Evolutionary conservation across 2,797 vertebrate species (phyloP).

Genomic region (Taeniopygia guttata): DNA sequence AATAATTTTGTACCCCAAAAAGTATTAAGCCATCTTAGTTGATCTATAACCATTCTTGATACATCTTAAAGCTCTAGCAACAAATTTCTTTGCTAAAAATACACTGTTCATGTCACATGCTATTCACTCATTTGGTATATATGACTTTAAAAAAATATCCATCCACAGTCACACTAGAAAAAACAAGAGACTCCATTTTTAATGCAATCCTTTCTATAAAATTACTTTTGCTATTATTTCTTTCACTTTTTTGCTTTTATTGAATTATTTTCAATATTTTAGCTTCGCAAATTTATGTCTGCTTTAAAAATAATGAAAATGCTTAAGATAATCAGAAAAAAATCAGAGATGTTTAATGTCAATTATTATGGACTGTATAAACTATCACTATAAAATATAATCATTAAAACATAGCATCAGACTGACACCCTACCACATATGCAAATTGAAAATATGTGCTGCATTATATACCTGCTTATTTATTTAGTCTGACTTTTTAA

Average conservation of each 20-base stretch:
- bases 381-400: conserved; percentile 36
- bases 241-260: conserved; percentile 1
- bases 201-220: conserved; percentile 29
- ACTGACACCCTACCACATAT: conserved; percentile 30
- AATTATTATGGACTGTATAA: conserved; percentile 24
- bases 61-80: conserved; percentile 37
- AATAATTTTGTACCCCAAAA: conserved; percentile 50
- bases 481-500: neutral
- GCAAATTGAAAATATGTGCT: neutral
- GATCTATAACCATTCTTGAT: conserved; percentile 4
- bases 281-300: conserved; percentile 42
- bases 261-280: conserved; percentile 46
- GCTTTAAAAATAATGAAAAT: conserved; percentile 33
- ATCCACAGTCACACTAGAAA: neutral
- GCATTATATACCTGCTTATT: neutral
- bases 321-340: conserved; percentile 7
- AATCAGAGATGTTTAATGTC: neutral
- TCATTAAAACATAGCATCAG: conserved; percentile 43
- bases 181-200: conserved; percentile 38
- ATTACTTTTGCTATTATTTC: conserved; percentile 58
- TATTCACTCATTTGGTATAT: conserved; percentile 61
- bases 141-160: neutral
- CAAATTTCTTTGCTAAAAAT: conserved; percentile 21
- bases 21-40: conserved; percentile 36
- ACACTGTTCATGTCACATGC: neutral